A percentile compares a stretch with the other conserved stretches of the same genome.
Evolutionary conservation across 2,888 invertebrate species (phyloP).

Genomic region (Beris morrisii): DNA sequence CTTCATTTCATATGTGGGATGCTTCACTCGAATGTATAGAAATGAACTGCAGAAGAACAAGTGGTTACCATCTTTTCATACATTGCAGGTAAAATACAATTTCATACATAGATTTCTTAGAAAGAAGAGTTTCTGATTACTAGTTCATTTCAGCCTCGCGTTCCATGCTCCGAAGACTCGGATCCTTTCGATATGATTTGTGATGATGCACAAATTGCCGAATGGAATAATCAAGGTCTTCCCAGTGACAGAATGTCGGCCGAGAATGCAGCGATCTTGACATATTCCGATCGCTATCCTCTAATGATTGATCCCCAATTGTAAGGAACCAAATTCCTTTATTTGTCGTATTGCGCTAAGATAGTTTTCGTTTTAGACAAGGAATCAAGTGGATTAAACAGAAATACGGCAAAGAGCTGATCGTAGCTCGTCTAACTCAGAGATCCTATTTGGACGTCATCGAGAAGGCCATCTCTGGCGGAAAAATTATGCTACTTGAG

Average conservation of each 20-base stretch:
- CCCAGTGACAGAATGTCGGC: conserved; percentile 93
- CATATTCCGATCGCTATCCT: conserved; percentile 89
- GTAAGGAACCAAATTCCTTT: conserved; percentile 50
- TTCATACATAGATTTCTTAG: neutral
- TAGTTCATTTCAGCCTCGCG: conserved; percentile 61
- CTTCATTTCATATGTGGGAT: conserved; percentile 93
- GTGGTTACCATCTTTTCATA: conserved; percentile 80
- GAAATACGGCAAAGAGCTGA: conserved; percentile 73
- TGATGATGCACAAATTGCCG: conserved; percentile 88
- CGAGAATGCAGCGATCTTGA: conserved; percentile 91
- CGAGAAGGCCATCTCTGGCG: conserved; percentile 73
- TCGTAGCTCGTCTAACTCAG: conserved; percentile 76
- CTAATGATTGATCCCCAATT: conserved; percentile 92
- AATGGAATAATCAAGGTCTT: conserved; percentile 93
- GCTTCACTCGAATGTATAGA: conserved; percentile 85
- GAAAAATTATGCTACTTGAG: conserved; percentile 79
- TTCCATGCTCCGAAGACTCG: conserved; percentile 76
- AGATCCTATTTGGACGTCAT: conserved; percentile 82
- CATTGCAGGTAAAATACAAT: conserved; percentile 60
- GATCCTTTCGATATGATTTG: conserved; percentile 86
- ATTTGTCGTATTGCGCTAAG: conserved; percentile 1
- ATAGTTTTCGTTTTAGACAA: conserved; percentile 59
- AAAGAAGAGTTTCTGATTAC: neutral
- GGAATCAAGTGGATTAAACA: conserved; percentile 94
- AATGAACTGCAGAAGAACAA: conserved; percentile 73